phyloP scores from a whole-genome alignment of 2,113 vertebrate genomes.

The Pithys albifrons region DNA sequence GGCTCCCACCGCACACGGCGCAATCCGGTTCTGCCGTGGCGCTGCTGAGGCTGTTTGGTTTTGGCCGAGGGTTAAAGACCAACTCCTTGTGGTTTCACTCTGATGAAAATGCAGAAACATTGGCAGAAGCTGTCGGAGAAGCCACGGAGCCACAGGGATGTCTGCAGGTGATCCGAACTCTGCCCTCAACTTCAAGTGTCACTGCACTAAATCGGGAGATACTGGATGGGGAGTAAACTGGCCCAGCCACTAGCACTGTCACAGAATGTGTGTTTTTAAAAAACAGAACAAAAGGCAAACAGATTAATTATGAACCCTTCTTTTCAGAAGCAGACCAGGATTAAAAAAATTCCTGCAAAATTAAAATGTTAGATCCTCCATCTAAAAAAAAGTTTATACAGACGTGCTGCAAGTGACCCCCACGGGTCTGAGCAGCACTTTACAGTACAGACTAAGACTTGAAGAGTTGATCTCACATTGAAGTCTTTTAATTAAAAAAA shows the following conservation, averaged over 20 bases:
- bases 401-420: constrained; percentile 25
- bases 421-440: constrained; percentile 60
- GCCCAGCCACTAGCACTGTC: constrained; percentile 62
- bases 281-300: constrained; percentile 56
- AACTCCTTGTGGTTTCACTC: constrained; percentile 5
- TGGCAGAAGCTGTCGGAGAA: constrained; percentile 19
- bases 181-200: constrained; percentile 25
- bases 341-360: constrained; percentile 47
- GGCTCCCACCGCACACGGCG: not conserved
- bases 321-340: constrained; percentile 59
- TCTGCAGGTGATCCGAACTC: not conserved
- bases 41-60: constrained; percentile 7
- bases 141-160: constrained; percentile 7
- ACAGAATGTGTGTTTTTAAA: constrained; percentile 13
- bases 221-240: not conserved
- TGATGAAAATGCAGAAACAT: constrained; percentile 11
- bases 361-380: constrained; percentile 66
- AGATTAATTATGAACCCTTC: constrained; percentile 54
- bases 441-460: constrained; percentile 75
- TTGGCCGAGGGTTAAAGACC: constrained; percentile 31
- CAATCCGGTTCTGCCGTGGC: not conserved
- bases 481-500: constrained; percentile 68
- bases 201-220: not conserved
- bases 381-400: constrained; percentile 71
- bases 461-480: constrained; percentile 65